phyloP scores from a whole-genome alignment of 2,888 invertebrate genomes.

The Sarcophaga carnaria region DNA sequence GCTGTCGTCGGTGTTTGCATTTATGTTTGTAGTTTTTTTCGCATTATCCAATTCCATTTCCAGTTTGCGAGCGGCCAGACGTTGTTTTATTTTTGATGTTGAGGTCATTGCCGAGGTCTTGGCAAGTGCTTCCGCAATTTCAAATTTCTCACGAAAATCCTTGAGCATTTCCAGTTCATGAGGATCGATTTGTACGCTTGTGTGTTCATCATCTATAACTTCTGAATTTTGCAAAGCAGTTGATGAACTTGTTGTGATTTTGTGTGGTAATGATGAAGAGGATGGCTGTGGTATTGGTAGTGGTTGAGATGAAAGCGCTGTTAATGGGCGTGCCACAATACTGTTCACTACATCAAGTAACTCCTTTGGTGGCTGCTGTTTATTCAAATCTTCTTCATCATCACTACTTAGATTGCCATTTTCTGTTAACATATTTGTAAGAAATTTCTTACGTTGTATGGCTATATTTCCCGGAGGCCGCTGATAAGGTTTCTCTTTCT shows the following conservation, averaged over 20 bases:
- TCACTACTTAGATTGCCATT: slow-evolving; percentile 63
- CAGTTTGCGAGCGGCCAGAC: slow-evolving; percentile 83
- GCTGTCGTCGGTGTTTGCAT: slow-evolving; percentile 18
- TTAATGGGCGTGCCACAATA: slow-evolving; percentile 41
- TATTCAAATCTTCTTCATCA: slow-evolving; percentile 58
- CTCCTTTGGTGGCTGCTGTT: slow-evolving; percentile 51
- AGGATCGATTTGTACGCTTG: slow-evolving; percentile 64
- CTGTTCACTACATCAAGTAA: slow-evolving; percentile 50
- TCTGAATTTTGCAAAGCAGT: neutral
- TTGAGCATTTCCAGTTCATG: slow-evolving; percentile 74
- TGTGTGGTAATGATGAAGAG: neutral
- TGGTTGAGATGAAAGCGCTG: neutral
- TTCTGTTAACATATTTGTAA: slow-evolving; percentile 72
- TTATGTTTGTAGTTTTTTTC: slow-evolving; percentile 65
- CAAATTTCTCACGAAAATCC: slow-evolving; percentile 82
- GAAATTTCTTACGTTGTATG: slow-evolving; percentile 75
- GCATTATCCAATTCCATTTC: slow-evolving; percentile 82
- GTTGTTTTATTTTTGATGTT: slow-evolving; percentile 83
- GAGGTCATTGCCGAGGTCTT: slow-evolving; percentile 84
- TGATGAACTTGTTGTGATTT: neutral
- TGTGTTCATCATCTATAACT: slow-evolving; percentile 36
- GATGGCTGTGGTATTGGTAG: neutral
- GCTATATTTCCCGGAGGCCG: slow-evolving; percentile 72
- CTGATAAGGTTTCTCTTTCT: neutral
- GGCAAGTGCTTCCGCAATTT: slow-evolving; percentile 84